Evolutionary conservation across 1,140 invertebrate genomes (phyloP).

Genomic region (Heliconius melpomene): DNA sequence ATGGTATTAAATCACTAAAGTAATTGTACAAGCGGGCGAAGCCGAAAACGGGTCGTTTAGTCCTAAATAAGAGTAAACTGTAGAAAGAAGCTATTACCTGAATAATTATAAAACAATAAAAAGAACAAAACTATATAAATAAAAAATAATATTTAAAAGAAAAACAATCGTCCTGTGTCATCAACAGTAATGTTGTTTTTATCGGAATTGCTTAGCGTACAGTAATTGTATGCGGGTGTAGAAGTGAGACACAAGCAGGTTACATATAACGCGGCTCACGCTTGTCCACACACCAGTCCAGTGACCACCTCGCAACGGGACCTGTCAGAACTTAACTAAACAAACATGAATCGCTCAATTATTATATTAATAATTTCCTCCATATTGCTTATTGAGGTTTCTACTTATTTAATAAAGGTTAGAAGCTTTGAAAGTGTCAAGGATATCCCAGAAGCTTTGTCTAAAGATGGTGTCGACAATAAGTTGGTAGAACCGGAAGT

Average conservation of each 20-base stretch:
- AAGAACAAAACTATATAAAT: too few species aligned
- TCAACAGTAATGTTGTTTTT: background rate
- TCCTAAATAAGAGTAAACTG: too few species aligned
- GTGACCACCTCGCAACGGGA: background rate
- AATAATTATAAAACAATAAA: background rate
- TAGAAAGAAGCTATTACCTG: background rate
- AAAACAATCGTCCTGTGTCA: background rate
- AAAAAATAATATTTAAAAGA: background rate
- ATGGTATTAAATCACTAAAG: too few species aligned
- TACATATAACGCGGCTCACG: background rate
- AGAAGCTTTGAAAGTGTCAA: slow-evolving; percentile 35
- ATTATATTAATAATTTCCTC: slow-evolving; percentile 5
- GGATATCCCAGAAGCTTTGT: slow-evolving; percentile 32
- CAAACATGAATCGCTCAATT: background rate
- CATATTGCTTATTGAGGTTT: background rate
- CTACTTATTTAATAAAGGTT: slow-evolving; percentile 42
- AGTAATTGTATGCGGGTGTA: slow-evolving; percentile 2
- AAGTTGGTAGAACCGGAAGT: slow-evolving; percentile 28
- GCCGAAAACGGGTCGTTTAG: too few species aligned
- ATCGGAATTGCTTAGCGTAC: slow-evolving; percentile 1
- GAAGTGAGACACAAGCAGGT: background rate
- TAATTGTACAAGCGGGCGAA: too few species aligned
- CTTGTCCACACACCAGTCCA: background rate
- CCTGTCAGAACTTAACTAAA: background rate
- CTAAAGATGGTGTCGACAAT: slow-evolving; percentile 35